Evolutionary conservation across 2,797 vertebrate genomes (phyloP), one percentile per base, ranked within the genome.

Genomic region (Todus mexicanus): DNA sequence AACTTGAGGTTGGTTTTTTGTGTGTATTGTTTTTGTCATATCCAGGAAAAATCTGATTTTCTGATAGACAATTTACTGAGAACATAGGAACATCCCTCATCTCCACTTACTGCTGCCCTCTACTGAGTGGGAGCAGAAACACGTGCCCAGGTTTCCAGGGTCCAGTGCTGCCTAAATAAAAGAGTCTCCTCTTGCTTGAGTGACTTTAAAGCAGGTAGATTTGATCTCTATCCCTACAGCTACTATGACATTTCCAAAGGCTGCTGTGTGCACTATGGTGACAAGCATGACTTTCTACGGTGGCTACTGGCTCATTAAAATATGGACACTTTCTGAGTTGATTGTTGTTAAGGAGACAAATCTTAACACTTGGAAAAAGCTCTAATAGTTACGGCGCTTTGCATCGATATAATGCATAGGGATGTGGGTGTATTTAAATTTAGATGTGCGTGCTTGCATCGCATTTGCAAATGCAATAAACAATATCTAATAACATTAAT

Each of bases 401-500:
- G 9, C 27, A 21, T 42, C 3, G 5, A 70, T 72, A 64, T 38
- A 90, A 93, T 59, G 60, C 68, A 80, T 18, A 78, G 93, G 80
- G 83, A 81, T 70, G 92, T 91, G 85, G 73, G 77, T 69, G 73
- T 82, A 77, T 79, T 95, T 94, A 95, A 94, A 94, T 94, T 68
- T 92, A 82, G 89, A 79, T 59, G 59, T 75, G 75, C 77, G 72
- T 51, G 7, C 77, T 92, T 64, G 45, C 78, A 80, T 87, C 70
- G 29, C 77, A 90, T 88, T 89, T 87, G 77, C 77, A 94, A 95
- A 95, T 84, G 84, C 64, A 95, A 95, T 95, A 95, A 96, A 94
- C 89, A 91, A 77, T 90, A 87, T 85, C 71, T 96, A 95, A 97
- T 95, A 95, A 78, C 69, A 83, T 95, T 93, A 96, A 93, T 96